Base-by-base conservation (phyloP, 2,888 invertebrate species). In the Ametastegia equiseti region DNA sequence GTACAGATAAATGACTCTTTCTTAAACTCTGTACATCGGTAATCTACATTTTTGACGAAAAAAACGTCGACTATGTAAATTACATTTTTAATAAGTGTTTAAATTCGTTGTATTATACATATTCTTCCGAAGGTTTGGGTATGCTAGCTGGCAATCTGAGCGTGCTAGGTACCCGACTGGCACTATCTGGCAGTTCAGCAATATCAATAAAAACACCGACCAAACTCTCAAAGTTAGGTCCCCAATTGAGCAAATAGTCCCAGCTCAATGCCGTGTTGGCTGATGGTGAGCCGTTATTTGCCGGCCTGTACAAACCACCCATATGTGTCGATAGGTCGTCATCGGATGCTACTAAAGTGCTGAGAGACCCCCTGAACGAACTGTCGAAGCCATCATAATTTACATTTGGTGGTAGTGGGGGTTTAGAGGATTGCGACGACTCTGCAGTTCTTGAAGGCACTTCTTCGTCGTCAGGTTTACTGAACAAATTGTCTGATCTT, bases 121-220 rank as follows among this genome's bases (percentile, higher is more conserved):
- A 97, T 92, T 97, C 97, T 92, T 97, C 97, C 81, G 97, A 97
- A 81, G 97, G 97, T 92, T 97, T 97, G 85, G 96, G 95, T 85
- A 96, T 96, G 91, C 95, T 96, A 85, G 94, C 93, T 84, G 96
- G 96, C 90, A 97, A 93, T 90, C 97, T 94, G 83, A 97, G 92
- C 27, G 96, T 95, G 84, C 95, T 94, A 84, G 96, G 94, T 88
- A 96, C 95, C 86, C 96, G 93, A 83, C 95, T 95, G 86, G 88
- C 87, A 80, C 88, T 88, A 90, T 98, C 98, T 3, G 98, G 98
- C 86, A 98, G 92, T 92, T 98, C 97, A 67, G 98, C 98, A 88
- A 98, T 98, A 92, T 98, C 98, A 93, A 97, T 98, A 90, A 98
- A 98, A 73, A 98, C 98, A 36, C 98, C 98, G 84, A 98, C 97